A percentile compares a stretch with the other conserved stretches of the same genome.
These are phyloP conservation scores for Lycodopsis pacificus DNA, from an alignment of 2,797 vertebrate species.

Conservation along the genomic window DNA sequence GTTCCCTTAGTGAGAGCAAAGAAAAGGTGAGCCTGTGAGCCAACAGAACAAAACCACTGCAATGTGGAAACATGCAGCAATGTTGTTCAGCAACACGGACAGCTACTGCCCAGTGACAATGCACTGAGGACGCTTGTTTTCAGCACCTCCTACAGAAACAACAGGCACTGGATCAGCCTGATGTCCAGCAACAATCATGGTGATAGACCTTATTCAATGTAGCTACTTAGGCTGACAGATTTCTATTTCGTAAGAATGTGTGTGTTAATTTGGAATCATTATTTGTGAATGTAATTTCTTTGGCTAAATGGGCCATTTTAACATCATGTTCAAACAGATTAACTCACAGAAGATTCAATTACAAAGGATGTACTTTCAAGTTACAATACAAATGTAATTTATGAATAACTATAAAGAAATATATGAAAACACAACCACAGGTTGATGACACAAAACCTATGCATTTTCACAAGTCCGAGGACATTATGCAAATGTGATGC, in stretches of 20 bases:
- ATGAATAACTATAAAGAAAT: background rate
- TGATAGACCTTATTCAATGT: background rate
- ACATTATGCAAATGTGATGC: background rate
- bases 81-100: conserved; percentile 68
- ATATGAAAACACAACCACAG: background rate
- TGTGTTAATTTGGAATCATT: background rate
- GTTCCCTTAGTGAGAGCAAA: conserved; percentile 7
- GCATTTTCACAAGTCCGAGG: background rate
- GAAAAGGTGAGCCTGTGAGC: conserved; percentile 21
- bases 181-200: background rate
- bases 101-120: conserved; percentile 36
- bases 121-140: conserved; percentile 28
- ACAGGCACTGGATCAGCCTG: conserved; percentile 14
- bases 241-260: background rate
- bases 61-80: conserved; percentile 44
- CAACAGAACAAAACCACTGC: conserved; percentile 35
- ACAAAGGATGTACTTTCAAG: background rate
- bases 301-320: background rate
- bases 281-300: background rate
- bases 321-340: background rate
- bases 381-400: background rate
- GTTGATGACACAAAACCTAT: background rate
- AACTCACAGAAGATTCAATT: background rate
- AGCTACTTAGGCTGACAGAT: no score
- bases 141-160: conserved; percentile 41